Evolutionary conservation across 2,797 vertebrate species (phyloP), one percentile per base, ranked within the genome.

Genomic region (Percopsis omiscomaycus): DNA sequence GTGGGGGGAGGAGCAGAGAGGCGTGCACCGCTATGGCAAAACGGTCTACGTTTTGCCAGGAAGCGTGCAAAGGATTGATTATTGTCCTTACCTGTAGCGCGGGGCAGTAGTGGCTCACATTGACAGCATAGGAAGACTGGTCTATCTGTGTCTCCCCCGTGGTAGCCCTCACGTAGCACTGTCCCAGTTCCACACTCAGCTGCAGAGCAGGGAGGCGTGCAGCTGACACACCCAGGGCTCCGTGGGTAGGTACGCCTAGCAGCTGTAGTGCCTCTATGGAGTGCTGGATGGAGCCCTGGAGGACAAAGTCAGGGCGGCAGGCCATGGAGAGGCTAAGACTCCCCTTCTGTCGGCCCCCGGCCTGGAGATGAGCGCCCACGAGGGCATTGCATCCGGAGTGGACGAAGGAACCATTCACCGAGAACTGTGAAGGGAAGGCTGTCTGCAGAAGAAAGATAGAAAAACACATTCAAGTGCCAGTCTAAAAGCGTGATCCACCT

Each of bases 91-190:
- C 94, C 91, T 93, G 88, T 15, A 94, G 71, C 14, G 42, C 27
- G 30, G 73, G n/a, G 6, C 94, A 94, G 67, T 86, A 86, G 84
- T 82, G 92, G 61, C 69, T 87, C 48, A 92, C 59, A 66, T 87
- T 89, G 12, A 91, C 71, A 0, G 68, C 15, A 73, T 92, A 94
- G 55, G 78, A 77, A 42, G 86, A 71, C 53, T 8, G 48, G 4
- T 72, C 56, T 45, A 57, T 53, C 11, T 85, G 27, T 0, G 28
- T 76, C 51, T 87, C 61, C 44, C 84, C 85, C 22, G 90, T 65
- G 30, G 68, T 73, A 4, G 83, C 86, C 11, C 64, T 88, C 45
- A 94, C 56, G 68, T 69, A 60, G 73, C 94, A 94, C 13, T 11
- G 67, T 15, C 93, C 93, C 67, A 94, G 53, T 49, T 89, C 82